Evolutionary conservation across 2,888 invertebrate genomes (phyloP).

Genomic region (Drosophila barbarae): DNA sequence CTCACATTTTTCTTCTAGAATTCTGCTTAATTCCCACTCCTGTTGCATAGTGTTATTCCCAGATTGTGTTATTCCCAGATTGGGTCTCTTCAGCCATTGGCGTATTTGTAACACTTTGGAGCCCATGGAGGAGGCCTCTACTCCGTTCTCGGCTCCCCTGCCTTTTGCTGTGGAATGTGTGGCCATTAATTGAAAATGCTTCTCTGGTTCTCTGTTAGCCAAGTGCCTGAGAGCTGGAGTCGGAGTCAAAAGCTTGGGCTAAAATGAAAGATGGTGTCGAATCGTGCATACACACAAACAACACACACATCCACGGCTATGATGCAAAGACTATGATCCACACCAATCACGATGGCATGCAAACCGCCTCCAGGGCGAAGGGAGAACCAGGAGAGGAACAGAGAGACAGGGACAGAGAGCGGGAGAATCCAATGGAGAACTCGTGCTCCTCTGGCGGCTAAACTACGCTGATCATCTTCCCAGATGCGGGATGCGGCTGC

Average conservation of each 20-base stretch:
- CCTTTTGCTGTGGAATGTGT: conserved; percentile 59
- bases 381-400: background rate
- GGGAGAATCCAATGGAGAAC: conserved; percentile 28
- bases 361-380: conserved; percentile 59
- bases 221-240: conserved; percentile 46
- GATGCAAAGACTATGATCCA: conserved; percentile 42
- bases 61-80: background rate
- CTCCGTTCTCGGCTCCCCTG: background rate
- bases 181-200: conserved; percentile 72
- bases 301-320: conserved; percentile 22
- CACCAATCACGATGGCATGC: conserved; percentile 71
- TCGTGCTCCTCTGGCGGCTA: conserved; percentile 37
- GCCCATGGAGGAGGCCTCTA: background rate
- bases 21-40: background rate
- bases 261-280: conserved; percentile 72
- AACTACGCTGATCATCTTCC: conserved; percentile 58
- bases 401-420: background rate
- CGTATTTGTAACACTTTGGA: conserved; percentile 55
- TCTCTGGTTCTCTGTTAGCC: conserved; percentile 40
- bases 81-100: conserved; percentile 55
- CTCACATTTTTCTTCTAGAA: background rate
- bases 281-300: conserved; percentile 57
- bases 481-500: conserved; percentile 48
- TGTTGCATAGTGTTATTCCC: conserved; percentile 13
- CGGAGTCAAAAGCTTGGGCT: conserved; percentile 14